These are phyloP conservation scores for Drosophila ironensis DNA, from an alignment of 1,140 invertebrate species.

Conservation along the genomic window DNA sequence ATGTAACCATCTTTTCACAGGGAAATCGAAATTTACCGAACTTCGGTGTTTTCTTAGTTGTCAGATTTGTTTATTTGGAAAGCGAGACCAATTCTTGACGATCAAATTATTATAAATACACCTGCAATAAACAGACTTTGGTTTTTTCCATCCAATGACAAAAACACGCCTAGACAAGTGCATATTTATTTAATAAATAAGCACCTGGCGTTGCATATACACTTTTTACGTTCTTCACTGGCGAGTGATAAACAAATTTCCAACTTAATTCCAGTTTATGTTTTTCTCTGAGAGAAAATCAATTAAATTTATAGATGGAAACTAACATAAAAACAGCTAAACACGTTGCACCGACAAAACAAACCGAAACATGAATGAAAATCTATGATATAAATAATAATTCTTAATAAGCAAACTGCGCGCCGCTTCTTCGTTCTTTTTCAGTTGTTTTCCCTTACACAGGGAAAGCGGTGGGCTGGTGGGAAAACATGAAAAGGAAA, in stretches of 20 bases:
- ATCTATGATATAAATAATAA: slow-evolving; percentile 72
- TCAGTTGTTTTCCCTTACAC: slow-evolving; percentile 22
- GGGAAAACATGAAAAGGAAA: slow-evolving; percentile 41
- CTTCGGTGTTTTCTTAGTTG: too few relatives aligned
- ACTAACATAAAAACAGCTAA: slow-evolving; percentile 22
- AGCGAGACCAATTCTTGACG: neutral
- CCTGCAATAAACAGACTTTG: slow-evolving; percentile 10
- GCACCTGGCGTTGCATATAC: neutral
- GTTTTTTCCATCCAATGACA: slow-evolving; percentile 28
- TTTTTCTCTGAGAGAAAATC: slow-evolving; percentile 9
- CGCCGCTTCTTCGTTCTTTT: slow-evolving; percentile 3
- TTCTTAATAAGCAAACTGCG: slow-evolving; percentile 20
- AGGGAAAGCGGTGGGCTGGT: slow-evolving; percentile 19
- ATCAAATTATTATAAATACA: neutral
- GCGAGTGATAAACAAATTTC: slow-evolving; percentile 10
- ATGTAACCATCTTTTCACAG: too few relatives aligned
- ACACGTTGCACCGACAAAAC: slow-evolving; percentile 39
- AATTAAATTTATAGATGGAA: slow-evolving; percentile 34
- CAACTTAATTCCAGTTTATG: slow-evolving; percentile 31
- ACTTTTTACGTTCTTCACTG: slow-evolving; percentile 5
- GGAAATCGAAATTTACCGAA: too few relatives aligned
- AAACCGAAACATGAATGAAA: slow-evolving; percentile 70
- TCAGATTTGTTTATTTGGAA: neutral
- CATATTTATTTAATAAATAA: slow-evolving; percentile 37
- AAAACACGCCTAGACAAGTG: slow-evolving; percentile 23